phyloP scores from a whole-genome alignment of 1,140 invertebrate genomes.

The Acromyrmex heyeri region DNA sequence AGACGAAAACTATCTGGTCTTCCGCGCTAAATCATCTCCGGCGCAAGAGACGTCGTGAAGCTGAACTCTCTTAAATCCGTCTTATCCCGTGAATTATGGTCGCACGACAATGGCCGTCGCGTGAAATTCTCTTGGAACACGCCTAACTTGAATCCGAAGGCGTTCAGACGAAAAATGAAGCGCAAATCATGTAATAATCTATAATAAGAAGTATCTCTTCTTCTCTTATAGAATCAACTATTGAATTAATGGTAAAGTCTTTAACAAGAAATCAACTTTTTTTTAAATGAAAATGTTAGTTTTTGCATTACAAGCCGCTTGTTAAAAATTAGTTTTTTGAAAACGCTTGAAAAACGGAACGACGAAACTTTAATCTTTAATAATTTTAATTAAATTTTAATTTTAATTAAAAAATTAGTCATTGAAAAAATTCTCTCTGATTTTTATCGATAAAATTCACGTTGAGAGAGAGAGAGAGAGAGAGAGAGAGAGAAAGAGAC shows the following conservation, averaged over 20 bases:
- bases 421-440: not conserved
- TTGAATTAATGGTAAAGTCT: not conserved
- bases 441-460: not conserved
- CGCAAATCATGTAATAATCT: not conserved
- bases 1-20: slow-evolving; percentile 42
- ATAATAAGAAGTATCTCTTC: not conserved
- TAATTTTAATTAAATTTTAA: not conserved
- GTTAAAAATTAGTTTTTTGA: not conserved
- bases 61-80: slow-evolving; percentile 66
- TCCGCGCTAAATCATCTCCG: slow-evolving; percentile 28
- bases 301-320: not conserved
- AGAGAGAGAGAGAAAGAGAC: too few species aligned
- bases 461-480: not conserved
- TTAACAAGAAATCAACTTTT: not conserved
- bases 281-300: not conserved
- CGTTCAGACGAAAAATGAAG: slow-evolving; percentile 38
- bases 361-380: not conserved
- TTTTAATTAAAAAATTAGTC: not conserved
- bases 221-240: not conserved
- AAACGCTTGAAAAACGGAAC: not conserved
- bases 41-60: slow-evolving; percentile 35
- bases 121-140: not conserved
- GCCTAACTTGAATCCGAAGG: slow-evolving; percentile 6
- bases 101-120: slow-evolving; percentile 30
- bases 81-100: slow-evolving; percentile 70